Evolutionary conservation across 53 echinoderm and acorn worm genomes (phyloP).

Genomic region (Glandiceps talaboti): DNA sequence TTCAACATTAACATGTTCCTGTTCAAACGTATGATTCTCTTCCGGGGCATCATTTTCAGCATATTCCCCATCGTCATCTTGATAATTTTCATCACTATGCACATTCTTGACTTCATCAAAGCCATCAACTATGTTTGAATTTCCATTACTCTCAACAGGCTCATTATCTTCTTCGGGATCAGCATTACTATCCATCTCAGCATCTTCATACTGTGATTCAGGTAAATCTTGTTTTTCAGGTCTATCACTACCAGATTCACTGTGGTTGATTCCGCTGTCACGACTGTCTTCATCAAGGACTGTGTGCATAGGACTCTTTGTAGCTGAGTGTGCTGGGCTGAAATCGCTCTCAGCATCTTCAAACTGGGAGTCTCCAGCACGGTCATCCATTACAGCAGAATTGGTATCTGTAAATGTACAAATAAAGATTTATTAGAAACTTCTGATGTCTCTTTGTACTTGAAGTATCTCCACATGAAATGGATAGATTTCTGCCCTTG

Average conservation of each 20-base stretch:
- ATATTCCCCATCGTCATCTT: background rate
- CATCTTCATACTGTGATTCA: background rate
- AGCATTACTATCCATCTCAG: background rate
- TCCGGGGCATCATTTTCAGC: background rate
- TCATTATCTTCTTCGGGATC: background rate
- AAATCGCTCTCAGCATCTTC: background rate
- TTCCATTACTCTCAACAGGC: background rate
- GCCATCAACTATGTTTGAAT: background rate
- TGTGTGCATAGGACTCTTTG: background rate
- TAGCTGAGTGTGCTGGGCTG: background rate
- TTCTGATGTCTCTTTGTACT: too few species aligned
- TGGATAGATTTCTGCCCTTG: too few species aligned
- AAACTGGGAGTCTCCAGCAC: background rate
- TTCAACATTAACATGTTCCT: background rate
- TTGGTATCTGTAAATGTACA: background rate
- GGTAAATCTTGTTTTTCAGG: background rate
- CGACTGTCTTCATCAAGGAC: background rate
- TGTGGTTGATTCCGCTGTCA: background rate
- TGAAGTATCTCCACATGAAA: too few species aligned
- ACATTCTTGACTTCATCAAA: background rate
- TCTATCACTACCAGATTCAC: background rate
- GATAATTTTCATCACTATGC: background rate
- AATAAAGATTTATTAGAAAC: too few species aligned
- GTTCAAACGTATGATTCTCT: background rate
- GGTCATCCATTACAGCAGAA: background rate